A percentile compares a stretch with the other conserved stretches of the same genome.
phyloP scores from a whole-genome alignment of 1,140 invertebrate species.

The Drosophila subpulchrella region DNA sequence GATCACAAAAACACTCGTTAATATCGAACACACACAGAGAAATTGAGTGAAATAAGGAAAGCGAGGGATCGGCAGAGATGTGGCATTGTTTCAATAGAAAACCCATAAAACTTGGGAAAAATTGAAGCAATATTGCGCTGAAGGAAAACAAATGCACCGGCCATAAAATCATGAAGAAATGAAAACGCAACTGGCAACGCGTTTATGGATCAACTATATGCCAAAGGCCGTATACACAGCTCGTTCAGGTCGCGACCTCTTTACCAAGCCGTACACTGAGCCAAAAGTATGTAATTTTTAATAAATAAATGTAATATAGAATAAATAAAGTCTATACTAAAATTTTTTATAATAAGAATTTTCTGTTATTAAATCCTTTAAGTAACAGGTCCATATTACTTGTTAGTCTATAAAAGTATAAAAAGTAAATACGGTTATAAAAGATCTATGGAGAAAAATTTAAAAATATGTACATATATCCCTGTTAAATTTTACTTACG shows the following conservation, averaged over 20 bases:
- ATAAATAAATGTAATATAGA: too few species aligned
- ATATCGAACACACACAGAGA: constrained; percentile 56
- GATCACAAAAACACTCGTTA: constrained; percentile 56
- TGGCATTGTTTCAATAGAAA: constrained; percentile 79
- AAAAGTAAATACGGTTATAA: too few species aligned
- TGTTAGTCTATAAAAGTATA: too few species aligned
- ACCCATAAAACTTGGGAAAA: constrained; percentile 72
- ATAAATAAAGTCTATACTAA: too few species aligned
- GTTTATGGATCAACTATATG: constrained; percentile 48
- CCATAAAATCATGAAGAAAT: constrained; percentile 67
- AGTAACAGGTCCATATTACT: too few species aligned
- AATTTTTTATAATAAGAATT: too few species aligned
- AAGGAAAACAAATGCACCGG: constrained; percentile 68
- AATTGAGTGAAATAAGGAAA: constrained; percentile 7
- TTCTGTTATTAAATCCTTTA: too few species aligned
- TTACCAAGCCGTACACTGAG: constrained; percentile 4
- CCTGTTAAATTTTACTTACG: too few species aligned
- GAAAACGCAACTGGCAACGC: constrained; percentile 39
- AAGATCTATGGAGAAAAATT: too few species aligned
- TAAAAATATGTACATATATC: too few species aligned
- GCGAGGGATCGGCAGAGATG: constrained; percentile 2
- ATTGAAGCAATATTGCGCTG: constrained; percentile 68
- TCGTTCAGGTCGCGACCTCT: constrained; percentile 25
- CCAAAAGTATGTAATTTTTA: background rate
- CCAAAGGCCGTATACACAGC: constrained; percentile 8